Evolutionary conservation across 2,888 invertebrate genomes (phyloP).

Genomic region (Ophonus ardosiacus): DNA sequence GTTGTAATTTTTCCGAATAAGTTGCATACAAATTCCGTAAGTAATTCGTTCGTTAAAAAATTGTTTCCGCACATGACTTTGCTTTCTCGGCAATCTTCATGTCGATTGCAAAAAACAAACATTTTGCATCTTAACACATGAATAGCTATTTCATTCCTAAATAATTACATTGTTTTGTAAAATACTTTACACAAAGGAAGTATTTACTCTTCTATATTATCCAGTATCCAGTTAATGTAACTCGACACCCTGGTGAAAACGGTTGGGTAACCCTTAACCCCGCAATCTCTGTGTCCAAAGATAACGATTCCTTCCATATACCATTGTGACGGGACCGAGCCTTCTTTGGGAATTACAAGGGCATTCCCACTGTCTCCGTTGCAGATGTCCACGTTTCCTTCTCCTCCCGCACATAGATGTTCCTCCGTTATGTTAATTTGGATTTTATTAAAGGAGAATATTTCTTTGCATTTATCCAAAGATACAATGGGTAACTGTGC

Average conservation of each 20-base stretch:
- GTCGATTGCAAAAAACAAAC: too few relatives aligned
- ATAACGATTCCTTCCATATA: slow-evolving; percentile 78
- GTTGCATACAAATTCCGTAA: too few relatives aligned
- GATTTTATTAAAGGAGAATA: too few relatives aligned
- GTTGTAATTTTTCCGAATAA: too few relatives aligned
- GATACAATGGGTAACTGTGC: background rate
- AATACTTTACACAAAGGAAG: too few relatives aligned
- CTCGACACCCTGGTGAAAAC: slow-evolving; percentile 78
- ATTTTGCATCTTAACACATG: too few relatives aligned
- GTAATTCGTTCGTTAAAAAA: too few relatives aligned
- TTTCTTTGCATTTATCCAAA: background rate
- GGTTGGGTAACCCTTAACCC: slow-evolving; percentile 76
- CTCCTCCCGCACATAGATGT: slow-evolving; percentile 73
- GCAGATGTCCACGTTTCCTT: slow-evolving; percentile 57
- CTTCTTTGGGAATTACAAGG: slow-evolving; percentile 10
- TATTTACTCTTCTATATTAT: slow-evolving; percentile 48
- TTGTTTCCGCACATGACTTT: too few relatives aligned
- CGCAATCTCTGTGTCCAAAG: slow-evolving; percentile 79
- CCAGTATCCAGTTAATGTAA: slow-evolving; percentile 50
- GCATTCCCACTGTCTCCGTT: slow-evolving; percentile 61
- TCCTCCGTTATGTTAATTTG: too few relatives aligned
- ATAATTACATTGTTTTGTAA: too few relatives aligned
- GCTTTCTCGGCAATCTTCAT: too few relatives aligned
- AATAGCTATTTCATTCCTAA: too few relatives aligned
- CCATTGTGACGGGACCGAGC: slow-evolving; percentile 69